Base-by-base conservation (phyloP, 2,888 invertebrate genomes). In the Saturnia pavonia region DNA sequence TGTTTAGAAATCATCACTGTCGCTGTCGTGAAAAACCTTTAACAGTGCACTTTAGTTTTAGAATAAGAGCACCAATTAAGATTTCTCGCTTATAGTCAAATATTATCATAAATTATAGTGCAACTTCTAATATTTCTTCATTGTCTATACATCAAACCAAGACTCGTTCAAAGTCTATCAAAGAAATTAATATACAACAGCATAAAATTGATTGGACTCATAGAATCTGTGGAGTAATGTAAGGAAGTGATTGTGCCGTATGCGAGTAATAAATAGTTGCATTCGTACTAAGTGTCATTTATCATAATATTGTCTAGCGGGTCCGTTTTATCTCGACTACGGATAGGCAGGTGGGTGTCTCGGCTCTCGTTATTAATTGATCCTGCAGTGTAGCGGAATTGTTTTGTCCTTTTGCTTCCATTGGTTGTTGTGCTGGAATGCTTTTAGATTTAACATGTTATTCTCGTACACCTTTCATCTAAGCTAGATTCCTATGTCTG, bases 271-370 rank as follows among this genome's bases (percentile, higher is more conserved):
- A 85, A 86, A 86, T 88, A 87, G 85, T 81, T 75, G 78, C 76
- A 76, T 77, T 76, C 77, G 78, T 83, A 78, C 82, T 83, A 78
- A 80, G 80, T 86, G 82, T 84, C 85, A 85, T 91, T 90, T 87
- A 89, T 91, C 90, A 90, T 89, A 90, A 90, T 88, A 87, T 88
- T 88, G 90, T 88, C 83, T 83, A 77, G 82, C 85, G 87, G 85
- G 77, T 74, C 77, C 83, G 84, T 85, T 86, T 87, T 86, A 88
- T 87, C 85, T 86, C 76, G 70, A 73, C 78, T 77, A 76, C 75
- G 80, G 76, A 73, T 72, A 78, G 76, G 84, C 88, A 89, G 89
- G 89, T 89, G 88, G 90, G 88, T 86, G 88, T 88, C 85, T 82
- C 80, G 76, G 78, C 79, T 78, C 78, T 78, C 81, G 82, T 83